Percentiles rank a stretch among this genome's conserved stretches.
Conservation (phyloP, 2,888 invertebrate genomes). For the Steinernema scapterisci region DNA sequence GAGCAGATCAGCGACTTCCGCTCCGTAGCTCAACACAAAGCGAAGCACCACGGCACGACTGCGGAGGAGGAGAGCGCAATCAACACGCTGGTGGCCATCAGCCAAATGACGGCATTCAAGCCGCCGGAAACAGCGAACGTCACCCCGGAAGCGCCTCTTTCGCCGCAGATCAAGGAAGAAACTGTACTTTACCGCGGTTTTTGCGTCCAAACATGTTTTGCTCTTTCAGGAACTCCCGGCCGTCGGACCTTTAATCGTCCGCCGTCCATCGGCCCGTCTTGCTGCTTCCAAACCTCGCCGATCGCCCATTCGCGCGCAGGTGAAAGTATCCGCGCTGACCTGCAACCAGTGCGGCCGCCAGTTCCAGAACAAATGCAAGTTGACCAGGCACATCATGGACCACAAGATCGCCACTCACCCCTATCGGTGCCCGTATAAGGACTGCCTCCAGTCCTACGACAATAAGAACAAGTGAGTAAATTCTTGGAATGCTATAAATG, state of each 20-base stretch:
- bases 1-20: constrained; percentile 3
- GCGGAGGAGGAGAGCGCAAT: constrained; percentile 9
- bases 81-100: constrained; percentile 13
- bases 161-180: neutral
- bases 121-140: neutral
- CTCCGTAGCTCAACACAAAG: constrained; percentile 2
- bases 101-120: neutral
- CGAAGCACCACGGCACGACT: neutral
- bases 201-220: no score
- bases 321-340: neutral
- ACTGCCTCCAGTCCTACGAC: constrained; percentile 36
- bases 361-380: constrained; percentile 37
- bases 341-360: constrained; percentile 32
- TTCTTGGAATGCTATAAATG: neutral
- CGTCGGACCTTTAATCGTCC: neutral
- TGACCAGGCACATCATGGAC: constrained; percentile 36
- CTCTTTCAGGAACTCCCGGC: neutral
- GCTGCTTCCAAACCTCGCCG: neutral
- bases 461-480: constrained; percentile 31
- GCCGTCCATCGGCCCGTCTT: neutral
- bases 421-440: constrained; percentile 35
- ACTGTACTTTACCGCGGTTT: neutral
- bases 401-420: constrained; percentile 37
- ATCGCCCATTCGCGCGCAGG: neutral
- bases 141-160: neutral